These are phyloP conservation scores for Pachypanchax playfairii DNA, from an alignment of 2,113 vertebrate species.

Conservation along the genomic window DNA sequence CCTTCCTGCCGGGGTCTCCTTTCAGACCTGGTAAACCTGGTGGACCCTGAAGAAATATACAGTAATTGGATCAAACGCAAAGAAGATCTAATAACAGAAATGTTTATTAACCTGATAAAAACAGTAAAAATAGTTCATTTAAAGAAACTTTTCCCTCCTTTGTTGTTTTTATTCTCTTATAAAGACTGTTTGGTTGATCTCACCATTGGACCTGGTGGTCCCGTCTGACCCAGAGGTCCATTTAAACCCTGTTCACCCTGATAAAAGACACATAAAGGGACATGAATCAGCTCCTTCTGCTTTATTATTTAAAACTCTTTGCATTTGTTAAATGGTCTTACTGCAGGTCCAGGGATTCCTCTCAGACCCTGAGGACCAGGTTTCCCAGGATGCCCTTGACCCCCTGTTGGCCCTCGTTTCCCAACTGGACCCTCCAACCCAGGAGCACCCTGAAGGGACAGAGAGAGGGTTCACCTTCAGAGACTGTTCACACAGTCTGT, in stretches of 20 bases:
- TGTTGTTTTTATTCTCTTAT: background rate
- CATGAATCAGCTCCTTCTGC: background rate
- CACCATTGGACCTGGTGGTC: slow-evolving; percentile 96
- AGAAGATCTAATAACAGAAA: background rate
- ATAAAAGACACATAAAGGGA: slow-evolving; percentile 19
- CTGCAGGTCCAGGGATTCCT: slow-evolving; percentile 93
- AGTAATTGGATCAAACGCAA: background rate
- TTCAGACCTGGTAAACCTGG: slow-evolving; percentile 92
- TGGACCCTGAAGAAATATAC: slow-evolving; percentile 81
- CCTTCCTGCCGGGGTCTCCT: slow-evolving; percentile 92
- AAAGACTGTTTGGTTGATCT: slow-evolving; percentile 36
- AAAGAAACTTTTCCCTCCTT: too few species aligned
- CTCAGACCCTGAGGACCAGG: slow-evolving; percentile 89
- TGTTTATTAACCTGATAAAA: too few species aligned
- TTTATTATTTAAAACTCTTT: background rate
- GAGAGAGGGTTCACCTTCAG: background rate
- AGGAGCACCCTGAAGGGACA: slow-evolving; percentile 82
- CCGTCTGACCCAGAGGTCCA: slow-evolving; percentile 89
- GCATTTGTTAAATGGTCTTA: slow-evolving; percentile 73
- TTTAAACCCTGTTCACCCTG: slow-evolving; percentile 97
- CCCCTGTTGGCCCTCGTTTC: slow-evolving; percentile 91
- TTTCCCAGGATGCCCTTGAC: slow-evolving; percentile 91
- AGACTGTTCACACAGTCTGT: background rate
- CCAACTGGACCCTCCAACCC: slow-evolving; percentile 92
- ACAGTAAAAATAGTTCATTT: too few species aligned